Base-by-base conservation (phyloP, 2,888 invertebrate species). In the Drosophila greeni region DNA sequence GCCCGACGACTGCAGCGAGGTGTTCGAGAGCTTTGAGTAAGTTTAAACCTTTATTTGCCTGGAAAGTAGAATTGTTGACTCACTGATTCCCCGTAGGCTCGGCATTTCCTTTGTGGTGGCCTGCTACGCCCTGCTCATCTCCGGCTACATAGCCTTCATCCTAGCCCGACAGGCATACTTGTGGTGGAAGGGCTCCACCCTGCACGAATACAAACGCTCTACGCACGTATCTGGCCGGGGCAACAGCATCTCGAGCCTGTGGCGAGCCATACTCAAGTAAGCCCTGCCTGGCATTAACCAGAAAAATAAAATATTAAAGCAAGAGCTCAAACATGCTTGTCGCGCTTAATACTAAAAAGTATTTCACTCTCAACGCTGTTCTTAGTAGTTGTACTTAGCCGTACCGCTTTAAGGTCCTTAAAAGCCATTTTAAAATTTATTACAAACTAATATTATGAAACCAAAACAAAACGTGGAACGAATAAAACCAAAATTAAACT, bases 1-100 rank as follows among this genome's bases (percentile, higher is more conserved):
- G 75, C 96, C 96, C 2, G 93, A 94, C 84, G 94, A 96, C 87
- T 97, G 97, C 88, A 92, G 93, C 70, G 94, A 95, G 88, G 94
- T 95, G 0, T 97, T 95, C 87, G 92, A 92, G 87, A 93, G 95
- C 79, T 92, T 93, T 80, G 91, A 92, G 95, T 95, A 90, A 91
- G 93, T 42, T 9, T 72, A 18, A 8, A 26, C 8, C 12, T 1
- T 5, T 7, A 24, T 3, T 16, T 12, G 5, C 14, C 1, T 12
- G 7, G 1, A 16, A 12, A 16, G 16, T 2, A 16, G 0, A 7
- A 16, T 5, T 12, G 16, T 8, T 45, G 0, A 33, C 11, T 16
- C 0, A 6, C 16, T 18, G 16, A 54, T 74, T 62, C 53, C 59
- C 90, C 90, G 36, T 88, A 92, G 92, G 55, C 86, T 90, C 67